A percentile compares a stretch with the other conserved stretches of the same genome.
Evolutionary conservation across 2,797 vertebrate species (phyloP).

Genomic region (Tapera naevia): DNA sequence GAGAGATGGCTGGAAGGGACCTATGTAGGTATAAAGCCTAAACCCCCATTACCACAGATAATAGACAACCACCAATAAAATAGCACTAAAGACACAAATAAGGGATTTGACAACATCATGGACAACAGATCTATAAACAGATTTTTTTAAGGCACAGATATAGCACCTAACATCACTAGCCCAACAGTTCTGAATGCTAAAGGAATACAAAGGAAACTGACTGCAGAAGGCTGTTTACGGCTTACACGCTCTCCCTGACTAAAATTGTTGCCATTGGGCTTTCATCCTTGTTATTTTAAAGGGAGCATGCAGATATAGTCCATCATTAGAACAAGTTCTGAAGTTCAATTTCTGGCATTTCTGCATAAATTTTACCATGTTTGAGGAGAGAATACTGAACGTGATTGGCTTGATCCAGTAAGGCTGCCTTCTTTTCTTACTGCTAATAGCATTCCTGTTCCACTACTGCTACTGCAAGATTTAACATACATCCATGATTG

Average conservation of each 20-base stretch:
- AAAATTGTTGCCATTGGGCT: neutral
- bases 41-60: neutral
- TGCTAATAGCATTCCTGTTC: neutral
- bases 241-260: neutral
- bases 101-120: neutral
- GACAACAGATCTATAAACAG: neutral
- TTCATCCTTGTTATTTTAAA: neutral
- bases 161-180: neutral
- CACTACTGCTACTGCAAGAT: neutral
- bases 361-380: neutral
- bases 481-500: neutral
- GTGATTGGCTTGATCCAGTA: neutral
- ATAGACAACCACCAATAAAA: neutral
- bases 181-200: neutral
- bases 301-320: neutral
- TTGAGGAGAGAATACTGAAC: neutral
- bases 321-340: neutral
- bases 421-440: neutral
- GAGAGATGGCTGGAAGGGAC: neutral
- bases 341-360: neutral
- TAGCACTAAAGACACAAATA: neutral
- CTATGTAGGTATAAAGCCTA: neutral
- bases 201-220: neutral
- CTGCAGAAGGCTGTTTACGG: neutral
- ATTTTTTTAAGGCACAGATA: neutral